These are phyloP conservation scores for Alligator mississippiensis DNA, from an alignment of 2,113 vertebrate species.

Conservation along the genomic window DNA sequence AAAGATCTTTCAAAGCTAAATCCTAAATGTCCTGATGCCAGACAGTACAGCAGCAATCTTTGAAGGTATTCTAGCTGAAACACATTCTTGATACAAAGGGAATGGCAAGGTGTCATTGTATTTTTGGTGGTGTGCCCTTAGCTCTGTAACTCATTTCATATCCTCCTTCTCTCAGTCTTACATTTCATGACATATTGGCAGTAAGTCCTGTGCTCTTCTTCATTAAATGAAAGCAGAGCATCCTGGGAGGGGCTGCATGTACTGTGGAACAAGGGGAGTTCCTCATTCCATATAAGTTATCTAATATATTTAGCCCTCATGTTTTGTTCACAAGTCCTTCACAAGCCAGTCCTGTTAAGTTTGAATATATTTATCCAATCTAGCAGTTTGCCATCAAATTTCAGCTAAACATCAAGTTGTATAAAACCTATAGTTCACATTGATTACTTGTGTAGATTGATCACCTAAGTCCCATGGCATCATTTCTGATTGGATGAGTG, in stretches of 20 bases:
- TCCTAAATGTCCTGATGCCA: neutral
- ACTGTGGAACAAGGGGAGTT: neutral
- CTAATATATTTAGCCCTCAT: neutral
- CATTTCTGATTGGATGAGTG: neutral
- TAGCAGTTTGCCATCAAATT: neutral
- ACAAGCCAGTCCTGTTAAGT: neutral
- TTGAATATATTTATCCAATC: neutral
- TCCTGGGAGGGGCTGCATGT: neutral
- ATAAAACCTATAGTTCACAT: neutral
- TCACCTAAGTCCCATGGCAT: neutral
- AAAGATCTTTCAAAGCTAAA: neutral
- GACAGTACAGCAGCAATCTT: neutral
- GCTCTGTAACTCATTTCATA: neutral
- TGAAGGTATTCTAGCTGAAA: neutral
- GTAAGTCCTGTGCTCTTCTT: neutral
- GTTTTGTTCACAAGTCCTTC: neutral
- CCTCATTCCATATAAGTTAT: neutral
- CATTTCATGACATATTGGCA: neutral
- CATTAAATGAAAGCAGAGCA: neutral
- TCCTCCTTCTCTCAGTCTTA: neutral
- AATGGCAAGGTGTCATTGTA: neutral
- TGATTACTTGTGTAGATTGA: neutral
- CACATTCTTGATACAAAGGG: neutral
- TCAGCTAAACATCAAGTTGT: neutral
- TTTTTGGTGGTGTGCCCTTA: neutral